Base-by-base conservation (phyloP, 2,113 vertebrate species). In the Ophthalmolycus amberensis region DNA sequence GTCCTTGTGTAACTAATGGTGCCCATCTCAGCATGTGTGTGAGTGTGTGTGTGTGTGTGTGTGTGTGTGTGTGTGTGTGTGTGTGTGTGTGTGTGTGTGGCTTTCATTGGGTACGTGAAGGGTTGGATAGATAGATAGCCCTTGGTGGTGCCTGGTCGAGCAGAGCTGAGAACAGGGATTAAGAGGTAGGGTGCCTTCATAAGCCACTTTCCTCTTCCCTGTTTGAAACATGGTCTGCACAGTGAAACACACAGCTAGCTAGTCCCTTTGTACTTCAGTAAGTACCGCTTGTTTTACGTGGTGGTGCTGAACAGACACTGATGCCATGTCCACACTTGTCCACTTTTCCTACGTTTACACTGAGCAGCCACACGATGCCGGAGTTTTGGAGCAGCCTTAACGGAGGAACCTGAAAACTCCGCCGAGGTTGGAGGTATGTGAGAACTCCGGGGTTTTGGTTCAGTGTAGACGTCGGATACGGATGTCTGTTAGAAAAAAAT, bases 1-100 rank as follows among this genome's bases (percentile, higher is more conserved):
- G 79, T 73, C 74, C 85, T 70, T 68, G 77, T 84, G 87, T 87
- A 91, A 88, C 90, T 82, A 89, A 91, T 88, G 88, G 87, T 86
- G 85, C 72, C 85, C 81, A 72, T 84, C 82, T 78, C 50, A 64
- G 71, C 72, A 27, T 71, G 76, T 90, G 70, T 63, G 65, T 27
- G 32, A 15, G 40, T 4, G 11, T 3, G 16, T 38, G 40, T 29
- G 42, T 37, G 20, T 63, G 25, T 15, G 56, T 52, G 67, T 75
- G 32, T 37, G 44, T 16, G 22, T 20, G 71, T 48, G 60, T 66
- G 6, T 58, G 54, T 58, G 42, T 40, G 44, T 42, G 65, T 67
- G 59, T 79, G 79, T 15, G 56, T 52, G 67, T 75, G 32, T 37
- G 27, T 16, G 22, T 20, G 71, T 48, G 52, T 66, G 6, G 71